phyloP scores from a whole-genome alignment of 2,797 vertebrate genomes.

The Cuniculus paca region DNA sequence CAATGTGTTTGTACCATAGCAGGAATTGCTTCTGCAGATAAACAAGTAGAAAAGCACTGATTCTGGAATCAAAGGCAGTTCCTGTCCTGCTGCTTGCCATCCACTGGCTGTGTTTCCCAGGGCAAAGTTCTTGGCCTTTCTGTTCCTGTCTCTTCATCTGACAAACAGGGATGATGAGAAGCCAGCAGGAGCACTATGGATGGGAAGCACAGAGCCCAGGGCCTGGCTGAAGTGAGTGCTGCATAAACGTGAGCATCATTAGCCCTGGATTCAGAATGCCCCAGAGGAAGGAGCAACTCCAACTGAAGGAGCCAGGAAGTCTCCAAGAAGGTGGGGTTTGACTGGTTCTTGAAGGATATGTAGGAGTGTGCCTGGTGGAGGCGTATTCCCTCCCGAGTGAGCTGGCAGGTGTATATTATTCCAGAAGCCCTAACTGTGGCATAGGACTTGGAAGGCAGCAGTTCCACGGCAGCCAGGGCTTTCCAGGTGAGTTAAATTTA shows the following conservation, averaged over 20 bases:
- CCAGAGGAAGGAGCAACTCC: background rate
- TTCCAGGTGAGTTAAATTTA: background rate
- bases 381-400: background rate
- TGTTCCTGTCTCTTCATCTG: background rate
- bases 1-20: background rate
- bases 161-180: background rate
- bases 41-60: background rate
- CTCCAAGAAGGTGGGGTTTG: background rate
- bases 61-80: background rate
- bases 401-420: fast-evolving
- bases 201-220: fast-evolving
- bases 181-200: background rate
- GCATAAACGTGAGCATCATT: background rate
- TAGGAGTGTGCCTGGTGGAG: background rate
- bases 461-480: fast-evolving
- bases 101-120: background rate
- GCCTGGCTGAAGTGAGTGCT: background rate
- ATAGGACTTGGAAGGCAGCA: background rate
- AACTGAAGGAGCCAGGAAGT: background rate
- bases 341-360: background rate
- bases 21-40: background rate
- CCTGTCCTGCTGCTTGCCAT: background rate
- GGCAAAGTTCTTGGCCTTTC: background rate
- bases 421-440: background rate
- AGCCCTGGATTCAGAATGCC: background rate